Base-by-base conservation (phyloP, 2,888 invertebrate genomes). In the Eurytoma adleriae region DNA sequence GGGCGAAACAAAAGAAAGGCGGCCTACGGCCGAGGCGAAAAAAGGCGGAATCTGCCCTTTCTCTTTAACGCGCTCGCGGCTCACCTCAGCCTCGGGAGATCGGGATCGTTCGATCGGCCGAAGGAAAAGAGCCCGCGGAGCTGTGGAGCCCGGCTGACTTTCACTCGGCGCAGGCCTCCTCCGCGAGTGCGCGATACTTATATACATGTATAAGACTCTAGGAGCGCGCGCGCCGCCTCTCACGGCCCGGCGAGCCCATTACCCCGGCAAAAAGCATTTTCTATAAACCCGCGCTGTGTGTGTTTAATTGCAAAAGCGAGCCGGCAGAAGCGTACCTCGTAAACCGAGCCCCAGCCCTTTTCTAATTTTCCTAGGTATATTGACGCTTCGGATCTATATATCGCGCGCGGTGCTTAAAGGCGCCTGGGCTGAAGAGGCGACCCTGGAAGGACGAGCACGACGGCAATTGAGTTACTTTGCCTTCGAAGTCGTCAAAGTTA, bases 71-170 rank as follows among this genome's bases (percentile, higher is more conserved):
- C 14, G 27, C n/a, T 24, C 18, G 48, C 12, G 67, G 52, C 72
- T 50, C 40, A 10, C 40, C 30, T 57, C 64, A 69, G 56, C 57
- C 73, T 48, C 74, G 40, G 40, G 40, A 40, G 70, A 79, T 79
- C 79, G 79, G 74, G 70, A 79, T 70, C 79, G 74, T 69, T 79
- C 79, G 79, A 79, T 75, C 79, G 75, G 70, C 72, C 40, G 18
- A 77, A 74, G 54, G 74, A 67, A 78, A 78, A 75, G 70, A 61
- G 30, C 71, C 59, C 7, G 40, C 10, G 40, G 40, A 40, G 40
- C 40, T 24, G 24, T 24, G 24, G 24, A 24, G 24, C 24, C 12
- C 48, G 61, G 72, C 68, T 67, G 78, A 81, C 81, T 81, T 81
- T 81, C 81, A 81, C 81, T 81, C 74, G 59, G 56, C 59, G 54